These are phyloP conservation scores for Nasonovia ribisnigri DNA, from an alignment of 2,888 invertebrate genomes.

Conservation along the genomic window DNA sequence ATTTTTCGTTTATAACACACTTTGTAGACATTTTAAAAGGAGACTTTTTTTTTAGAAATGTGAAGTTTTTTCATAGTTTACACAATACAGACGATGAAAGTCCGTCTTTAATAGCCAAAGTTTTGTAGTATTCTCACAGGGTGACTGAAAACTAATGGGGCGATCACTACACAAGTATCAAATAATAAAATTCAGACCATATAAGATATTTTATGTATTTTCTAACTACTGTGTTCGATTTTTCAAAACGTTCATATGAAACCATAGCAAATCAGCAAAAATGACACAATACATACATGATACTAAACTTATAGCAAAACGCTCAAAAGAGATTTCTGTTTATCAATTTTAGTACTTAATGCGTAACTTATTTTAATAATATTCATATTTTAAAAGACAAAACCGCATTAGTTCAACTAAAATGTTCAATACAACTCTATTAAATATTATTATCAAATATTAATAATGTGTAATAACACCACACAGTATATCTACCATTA, in stretches of 20 bases:
- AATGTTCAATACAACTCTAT: not conserved
- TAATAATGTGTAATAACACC: too few relatives aligned
- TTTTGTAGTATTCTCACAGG: not conserved
- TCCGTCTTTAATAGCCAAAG: not conserved
- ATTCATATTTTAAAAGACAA: not conserved
- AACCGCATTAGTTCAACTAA: not conserved
- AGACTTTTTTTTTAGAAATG: not conserved
- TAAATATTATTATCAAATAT: not conserved
- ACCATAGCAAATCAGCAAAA: not conserved
- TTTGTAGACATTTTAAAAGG: not conserved
- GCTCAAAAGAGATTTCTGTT: not conserved
- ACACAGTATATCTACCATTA: too few relatives aligned
- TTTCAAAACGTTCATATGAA: not conserved
- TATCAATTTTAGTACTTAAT: not conserved
- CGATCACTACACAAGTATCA: not conserved
- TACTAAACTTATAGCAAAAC: not conserved
- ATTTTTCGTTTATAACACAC: not conserved
- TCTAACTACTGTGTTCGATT: not conserved
- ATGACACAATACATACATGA: not conserved
- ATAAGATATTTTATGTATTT: not conserved
- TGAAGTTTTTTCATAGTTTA: not conserved
- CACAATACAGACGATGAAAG: not conserved
- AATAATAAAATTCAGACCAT: not conserved
- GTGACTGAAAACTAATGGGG: slow-evolving; percentile 1
- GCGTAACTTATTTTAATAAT: not conserved